Conservation (phyloP, 2,888 invertebrate species). For the Zaprionus obscuricornis region DNA sequence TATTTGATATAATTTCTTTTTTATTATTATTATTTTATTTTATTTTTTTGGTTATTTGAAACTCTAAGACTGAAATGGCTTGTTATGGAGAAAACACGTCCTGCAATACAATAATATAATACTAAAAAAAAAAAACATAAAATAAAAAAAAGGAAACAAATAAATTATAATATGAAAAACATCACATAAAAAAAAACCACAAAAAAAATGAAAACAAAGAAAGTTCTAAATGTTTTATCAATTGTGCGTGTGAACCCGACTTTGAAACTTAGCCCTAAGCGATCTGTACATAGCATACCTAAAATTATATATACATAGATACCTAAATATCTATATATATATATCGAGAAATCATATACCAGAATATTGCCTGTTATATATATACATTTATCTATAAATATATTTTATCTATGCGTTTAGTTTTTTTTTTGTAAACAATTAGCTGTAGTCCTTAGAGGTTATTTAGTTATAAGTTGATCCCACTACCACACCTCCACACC, state of each 20-base stretch:
- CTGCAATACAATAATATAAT: constrained; percentile 51
- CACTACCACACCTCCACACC: constrained; percentile 21
- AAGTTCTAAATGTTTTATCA: constrained; percentile 46
- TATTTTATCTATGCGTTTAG: constrained; percentile 63
- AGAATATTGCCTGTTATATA: constrained; percentile 80
- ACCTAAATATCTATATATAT: constrained; percentile 16
- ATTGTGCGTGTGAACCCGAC: constrained; percentile 60
- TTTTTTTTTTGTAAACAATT: constrained; percentile 40
- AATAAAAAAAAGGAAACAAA: constrained; percentile 33
- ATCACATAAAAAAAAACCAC: constrained; percentile 37
- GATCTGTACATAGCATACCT: constrained; percentile 49
- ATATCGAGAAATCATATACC: constrained; percentile 53
- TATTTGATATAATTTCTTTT: constrained; percentile 27
- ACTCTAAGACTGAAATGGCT: constrained; percentile 82
- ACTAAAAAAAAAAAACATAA: constrained; percentile 32
- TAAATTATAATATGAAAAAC: constrained; percentile 33
- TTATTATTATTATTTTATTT: constrained; percentile 21
- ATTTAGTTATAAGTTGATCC: constrained; percentile 67
- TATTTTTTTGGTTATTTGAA: constrained; percentile 76
- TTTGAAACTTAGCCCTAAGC: constrained; percentile 51
- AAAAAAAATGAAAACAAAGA: no score
- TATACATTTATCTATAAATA: constrained; percentile 69
- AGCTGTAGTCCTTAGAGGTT: constrained; percentile 74
- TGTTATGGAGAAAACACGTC: constrained; percentile 73
- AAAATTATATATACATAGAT: constrained; percentile 11